phyloP scores from a whole-genome alignment of 2,113 vertebrate species.

The Coracopsis vasa region DNA sequence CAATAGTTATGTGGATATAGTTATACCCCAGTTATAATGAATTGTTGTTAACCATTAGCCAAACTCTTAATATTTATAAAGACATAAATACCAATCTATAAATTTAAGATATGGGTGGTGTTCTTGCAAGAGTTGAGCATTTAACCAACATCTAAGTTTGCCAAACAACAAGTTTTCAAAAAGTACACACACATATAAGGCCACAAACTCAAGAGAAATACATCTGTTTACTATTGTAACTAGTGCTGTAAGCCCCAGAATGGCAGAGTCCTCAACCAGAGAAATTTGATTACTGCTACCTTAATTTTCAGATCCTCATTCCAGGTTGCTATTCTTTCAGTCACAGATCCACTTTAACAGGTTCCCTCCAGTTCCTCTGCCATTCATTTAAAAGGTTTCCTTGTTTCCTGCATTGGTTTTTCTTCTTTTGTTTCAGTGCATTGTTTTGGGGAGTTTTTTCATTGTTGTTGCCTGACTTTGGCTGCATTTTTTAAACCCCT shows the following conservation, averaged over 20 bases:
- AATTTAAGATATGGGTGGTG: neutral
- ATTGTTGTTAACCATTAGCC: neutral
- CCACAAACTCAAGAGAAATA: neutral
- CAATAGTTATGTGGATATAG: neutral
- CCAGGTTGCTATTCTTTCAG: neutral
- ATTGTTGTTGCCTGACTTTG: neutral
- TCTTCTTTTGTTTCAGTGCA: fast-evolving
- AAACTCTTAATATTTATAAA: neutral
- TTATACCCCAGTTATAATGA: neutral
- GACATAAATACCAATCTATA: neutral
- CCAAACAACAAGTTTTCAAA: neutral
- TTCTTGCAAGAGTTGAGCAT: neutral
- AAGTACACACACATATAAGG: neutral
- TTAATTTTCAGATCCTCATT: neutral
- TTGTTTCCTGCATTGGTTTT: neutral
- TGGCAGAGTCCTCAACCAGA: neutral
- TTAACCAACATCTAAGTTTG: neutral
- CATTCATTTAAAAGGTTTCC: neutral
- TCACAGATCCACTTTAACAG: neutral
- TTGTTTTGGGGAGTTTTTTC: neutral
- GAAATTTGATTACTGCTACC: neutral
- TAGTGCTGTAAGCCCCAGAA: neutral
- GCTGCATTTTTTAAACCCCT: neutral
- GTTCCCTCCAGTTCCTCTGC: neutral
- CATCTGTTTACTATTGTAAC: neutral